Evolutionary conservation across 2,888 invertebrate species (phyloP).

Genomic region (Polylopha cassiicola): DNA sequence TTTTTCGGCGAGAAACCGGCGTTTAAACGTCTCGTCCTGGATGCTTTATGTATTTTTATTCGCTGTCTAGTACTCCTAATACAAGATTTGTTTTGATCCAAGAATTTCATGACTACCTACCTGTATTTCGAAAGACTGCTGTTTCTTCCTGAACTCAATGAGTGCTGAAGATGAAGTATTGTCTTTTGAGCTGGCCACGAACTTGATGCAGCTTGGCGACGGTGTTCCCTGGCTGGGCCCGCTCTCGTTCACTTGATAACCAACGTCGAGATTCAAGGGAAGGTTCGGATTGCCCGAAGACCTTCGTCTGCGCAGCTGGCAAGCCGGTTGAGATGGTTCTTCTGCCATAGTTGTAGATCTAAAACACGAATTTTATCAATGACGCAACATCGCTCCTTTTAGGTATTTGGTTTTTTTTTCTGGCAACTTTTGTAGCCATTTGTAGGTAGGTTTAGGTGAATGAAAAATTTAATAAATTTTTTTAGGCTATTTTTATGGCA

Average conservation of each 20-base stretch:
- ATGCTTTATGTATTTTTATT: neutral
- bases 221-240: constrained; percentile 59
- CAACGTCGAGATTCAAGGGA: constrained; percentile 56
- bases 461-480: no score
- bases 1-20: no score
- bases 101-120: constrained; percentile 33
- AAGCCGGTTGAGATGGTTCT: constrained; percentile 45
- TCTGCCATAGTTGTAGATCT: constrained; percentile 44
- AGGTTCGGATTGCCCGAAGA: constrained; percentile 54
- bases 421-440: no score
- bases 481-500: no score
- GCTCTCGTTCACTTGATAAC: constrained; percentile 56
- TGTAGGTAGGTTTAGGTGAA: no score
- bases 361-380: no score
- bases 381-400: no score
- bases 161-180: constrained; percentile 49
- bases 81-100: neutral
- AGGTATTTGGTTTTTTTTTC: no score
- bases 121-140: constrained; percentile 72
- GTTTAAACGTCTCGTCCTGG: no score
- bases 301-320: constrained; percentile 58
- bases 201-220: constrained; percentile 55
- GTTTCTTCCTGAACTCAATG: constrained; percentile 66
- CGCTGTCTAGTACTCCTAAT: no score
- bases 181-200: constrained; percentile 40